phyloP scores from a whole-genome alignment of 2,113 vertebrate species.

The Apistogramma diplotaenia region DNA sequence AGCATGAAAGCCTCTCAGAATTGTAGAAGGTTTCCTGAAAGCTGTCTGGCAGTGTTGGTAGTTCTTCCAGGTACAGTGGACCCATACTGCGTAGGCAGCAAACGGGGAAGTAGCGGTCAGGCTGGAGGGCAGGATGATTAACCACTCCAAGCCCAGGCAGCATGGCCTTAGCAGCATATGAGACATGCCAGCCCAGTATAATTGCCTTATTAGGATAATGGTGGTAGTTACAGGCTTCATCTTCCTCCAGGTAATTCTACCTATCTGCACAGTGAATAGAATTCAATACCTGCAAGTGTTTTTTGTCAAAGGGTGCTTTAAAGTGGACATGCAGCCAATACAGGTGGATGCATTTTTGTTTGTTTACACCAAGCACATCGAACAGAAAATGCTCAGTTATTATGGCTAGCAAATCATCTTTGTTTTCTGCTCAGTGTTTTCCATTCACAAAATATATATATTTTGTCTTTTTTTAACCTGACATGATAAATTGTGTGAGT shows the following conservation, averaged over 20 bases:
- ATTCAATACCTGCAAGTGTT: slow-evolving; percentile 58
- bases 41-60: not conserved
- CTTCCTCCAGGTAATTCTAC: slow-evolving; percentile 62
- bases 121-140: slow-evolving; percentile 62
- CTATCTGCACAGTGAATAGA: slow-evolving; percentile 46
- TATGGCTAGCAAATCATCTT: slow-evolving; percentile 23
- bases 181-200: slow-evolving; percentile 49
- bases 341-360: slow-evolving; percentile 48
- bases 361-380: slow-evolving; percentile 48
- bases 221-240: slow-evolving; percentile 61
- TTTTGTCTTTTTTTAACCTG: slow-evolving; percentile 19
- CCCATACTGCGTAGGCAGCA: slow-evolving; percentile 33
- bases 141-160: slow-evolving; percentile 48
- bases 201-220: slow-evolving; percentile 77
- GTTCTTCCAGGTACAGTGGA: slow-evolving; percentile 13
- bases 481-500: slow-evolving; percentile 21
- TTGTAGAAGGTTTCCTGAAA: slow-evolving; percentile 1
- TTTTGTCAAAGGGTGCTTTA: slow-evolving; percentile 17
- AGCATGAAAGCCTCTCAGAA: not conserved
- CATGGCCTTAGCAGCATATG: slow-evolving; percentile 34
- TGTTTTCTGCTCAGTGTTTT: slow-evolving; percentile 28
- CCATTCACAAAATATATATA: slow-evolving; percentile 50
- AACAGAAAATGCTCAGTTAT: slow-evolving; percentile 42
- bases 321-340: slow-evolving; percentile 11
- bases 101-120: slow-evolving; percentile 27